Base-by-base conservation (phyloP, 2,113 vertebrate genomes). In the Xenopus laevis region DNA sequence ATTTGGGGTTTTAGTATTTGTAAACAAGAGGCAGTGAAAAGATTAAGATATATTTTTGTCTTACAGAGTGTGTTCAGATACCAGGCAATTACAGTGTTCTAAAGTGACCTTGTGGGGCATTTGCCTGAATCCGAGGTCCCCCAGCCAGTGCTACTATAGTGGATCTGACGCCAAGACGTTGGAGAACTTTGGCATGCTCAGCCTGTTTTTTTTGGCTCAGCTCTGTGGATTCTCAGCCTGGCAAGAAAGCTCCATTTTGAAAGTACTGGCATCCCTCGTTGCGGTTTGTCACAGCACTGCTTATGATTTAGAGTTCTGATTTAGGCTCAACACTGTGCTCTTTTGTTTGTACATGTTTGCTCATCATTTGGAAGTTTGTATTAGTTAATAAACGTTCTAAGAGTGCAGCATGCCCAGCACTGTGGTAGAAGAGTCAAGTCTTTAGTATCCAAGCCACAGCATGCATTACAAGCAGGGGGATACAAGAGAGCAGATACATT, bases 191-290 rank as follows among this genome's bases (percentile, higher is more conserved):
- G 87, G 87, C 91, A 75, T 80, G 57, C 79, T 83, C 87, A 86
- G 89, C 87, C 82, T 93, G 90, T 91, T 93, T 86, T 91, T 85
- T 90, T 95, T 95, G 93, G 92, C 91, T 67, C n/a, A 82, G 86
- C 82, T 84, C 80, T 81, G 78, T 81, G 87, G 86, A 90, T 87
- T 86, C 87, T 85, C 82, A 80, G 83, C 85, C 88, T 91, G 87
- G 88, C 86, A 89, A 88, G 83, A 91, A 87, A 87, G 83, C 79
- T 79, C 83, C 72, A 71, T 86, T 87, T 84, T 71, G 81, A 88
- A 88, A 87, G 82, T 87, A 82, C 90, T 92, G 90, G 89, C 90
- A 89, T 82, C 81, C 78, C 63, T 47, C 1, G 16, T 50, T 70
- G 80, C 75, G 79, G 82, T 82, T 86, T 89, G 85, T 93, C 89